Base-by-base conservation (phyloP, 2,113 vertebrate genomes). In the Ardeotis arabs region DNA sequence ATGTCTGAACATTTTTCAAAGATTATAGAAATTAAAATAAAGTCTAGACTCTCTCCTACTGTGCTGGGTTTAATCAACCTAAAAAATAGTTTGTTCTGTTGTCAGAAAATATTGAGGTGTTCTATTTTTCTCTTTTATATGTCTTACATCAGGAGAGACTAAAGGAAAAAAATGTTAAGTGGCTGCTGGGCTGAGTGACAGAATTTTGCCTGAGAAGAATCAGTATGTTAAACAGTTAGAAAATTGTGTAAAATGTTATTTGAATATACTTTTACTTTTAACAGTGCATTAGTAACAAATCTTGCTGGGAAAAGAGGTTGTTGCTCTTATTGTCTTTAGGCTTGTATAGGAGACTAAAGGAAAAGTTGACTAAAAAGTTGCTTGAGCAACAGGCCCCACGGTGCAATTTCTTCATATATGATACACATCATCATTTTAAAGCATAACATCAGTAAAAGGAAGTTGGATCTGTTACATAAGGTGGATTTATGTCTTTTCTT, bases 331-430 rank as follows among this genome's bases (percentile, higher is more conserved):
- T 63, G 4, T 9, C 23, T 52, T 59, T 56, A 69, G 22, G 27
- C 6, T 66, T 80, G 3, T n/a, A 15, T 15, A 66, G 14, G 19
- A 81, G 6, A 52, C 27, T 29, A 44, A 16, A 5, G 7, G 12
- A 27, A 8, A 5, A 70, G 10, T 24, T 70, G 33, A 28, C 25
- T 35, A n/a, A 84, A 70, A 94, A 17, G 7, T 27, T 60, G 10
- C 35, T 47, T 45, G 5, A 84, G 3, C 10, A 75, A 64, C 76
- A 84, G 13, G 2, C 0, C 0, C 18, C 27, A 12, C 37, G 3
- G 2, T 44, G 7, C 3, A 13, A 78, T 84, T 80, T 77, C 15
- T 62, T 82, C 37, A 35, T 53, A 22, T 28, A 15, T 50, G 6
- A 68, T 22, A 69, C 4, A 77, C 4, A 69, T 35, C 4, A 73